A percentile compares a stretch with the other conserved stretches of the same genome.
Evolutionary conservation across 2,797 vertebrate genomes (phyloP).

Genomic region (Urosaurus nigricauda): DNA sequence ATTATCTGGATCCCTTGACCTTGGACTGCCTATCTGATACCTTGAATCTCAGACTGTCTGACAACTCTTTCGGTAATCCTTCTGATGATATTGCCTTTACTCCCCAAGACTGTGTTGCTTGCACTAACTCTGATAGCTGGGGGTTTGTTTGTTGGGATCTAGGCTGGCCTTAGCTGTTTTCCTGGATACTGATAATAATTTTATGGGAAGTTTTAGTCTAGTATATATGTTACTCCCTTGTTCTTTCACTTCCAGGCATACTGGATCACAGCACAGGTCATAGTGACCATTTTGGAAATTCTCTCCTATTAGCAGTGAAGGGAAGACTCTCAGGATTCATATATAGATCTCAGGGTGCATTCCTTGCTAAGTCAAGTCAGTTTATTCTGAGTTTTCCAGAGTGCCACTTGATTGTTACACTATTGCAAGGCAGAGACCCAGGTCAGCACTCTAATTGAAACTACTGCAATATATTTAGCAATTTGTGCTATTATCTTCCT

Average conservation of each 20-base stretch:
- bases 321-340: background rate
- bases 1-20: too few species aligned
- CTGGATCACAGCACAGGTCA: background rate
- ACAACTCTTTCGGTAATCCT: too few species aligned
- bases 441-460: slow-evolving; percentile 6
- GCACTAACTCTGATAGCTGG: too few species aligned
- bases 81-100: too few species aligned
- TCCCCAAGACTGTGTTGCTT: too few species aligned
- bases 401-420: background rate
- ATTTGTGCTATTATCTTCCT: slow-evolving; percentile 15
- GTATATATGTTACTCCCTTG: background rate
- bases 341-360: background rate
- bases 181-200: background rate
- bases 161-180: background rate
- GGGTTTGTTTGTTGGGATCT: too few species aligned
- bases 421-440: background rate
- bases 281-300: background rate
- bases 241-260: background rate
- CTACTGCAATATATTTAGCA: background rate
- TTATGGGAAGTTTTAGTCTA: background rate
- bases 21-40: too few species aligned
- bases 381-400: background rate
- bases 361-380: background rate
- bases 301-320: background rate
- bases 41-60: too few species aligned